Conservation (phyloP, 2,797 vertebrate species). For the Graptemys geographica region DNA sequence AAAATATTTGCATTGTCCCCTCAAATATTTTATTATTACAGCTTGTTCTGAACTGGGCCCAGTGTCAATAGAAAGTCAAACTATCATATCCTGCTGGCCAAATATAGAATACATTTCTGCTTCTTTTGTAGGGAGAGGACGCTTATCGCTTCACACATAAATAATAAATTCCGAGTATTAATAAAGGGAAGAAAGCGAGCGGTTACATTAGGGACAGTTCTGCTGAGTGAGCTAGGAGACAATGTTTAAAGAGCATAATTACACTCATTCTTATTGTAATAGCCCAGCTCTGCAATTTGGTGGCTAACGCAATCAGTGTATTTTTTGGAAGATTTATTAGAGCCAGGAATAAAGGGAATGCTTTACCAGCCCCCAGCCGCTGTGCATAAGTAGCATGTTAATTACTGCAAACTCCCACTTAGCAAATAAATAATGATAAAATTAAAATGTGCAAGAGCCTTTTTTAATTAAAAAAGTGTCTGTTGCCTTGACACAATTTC, state of each 20-base stretch:
- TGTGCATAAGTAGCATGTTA: background rate
- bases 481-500: background rate
- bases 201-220: background rate
- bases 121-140: background rate
- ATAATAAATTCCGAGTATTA: slow-evolving; percentile 52
- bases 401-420: background rate
- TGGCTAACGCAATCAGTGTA: background rate
- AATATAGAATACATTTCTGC: background rate
- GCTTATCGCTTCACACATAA: slow-evolving; percentile 10
- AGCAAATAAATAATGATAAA: background rate
- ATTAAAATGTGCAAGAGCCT: background rate
- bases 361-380: background rate
- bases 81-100: fast-evolving
- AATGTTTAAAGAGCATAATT: background rate
- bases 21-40: background rate
- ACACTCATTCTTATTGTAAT: background rate
- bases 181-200: slow-evolving; percentile 31
- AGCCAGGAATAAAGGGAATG: background rate
- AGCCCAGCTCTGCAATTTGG: background rate
- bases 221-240: slow-evolving; percentile 39
- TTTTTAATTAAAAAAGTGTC: slow-evolving; percentile 26
- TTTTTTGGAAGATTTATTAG: slow-evolving; percentile 1
- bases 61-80: background rate
- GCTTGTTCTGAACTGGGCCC: background rate
- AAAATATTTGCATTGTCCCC: background rate